These are phyloP conservation scores for Paralinhomoeus sp. DNA, from an alignment of 2,888 invertebrate genomes.

Conservation along the genomic window DNA sequence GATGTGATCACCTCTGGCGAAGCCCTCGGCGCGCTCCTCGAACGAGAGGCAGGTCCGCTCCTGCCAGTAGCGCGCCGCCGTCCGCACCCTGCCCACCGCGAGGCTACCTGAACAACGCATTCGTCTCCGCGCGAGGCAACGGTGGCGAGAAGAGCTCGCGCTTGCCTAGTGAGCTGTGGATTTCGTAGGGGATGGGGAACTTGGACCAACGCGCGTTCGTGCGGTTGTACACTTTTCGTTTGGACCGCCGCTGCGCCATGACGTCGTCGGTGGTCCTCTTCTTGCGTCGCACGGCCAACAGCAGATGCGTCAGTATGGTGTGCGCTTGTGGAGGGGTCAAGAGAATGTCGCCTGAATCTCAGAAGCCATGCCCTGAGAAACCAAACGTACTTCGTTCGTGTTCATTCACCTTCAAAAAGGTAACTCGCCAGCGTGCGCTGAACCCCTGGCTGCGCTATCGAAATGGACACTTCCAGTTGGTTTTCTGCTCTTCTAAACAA, in stretches of 20 bases:
- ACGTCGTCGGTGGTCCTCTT: neutral
- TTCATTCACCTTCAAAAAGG: conserved; percentile 13
- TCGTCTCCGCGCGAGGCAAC: no score
- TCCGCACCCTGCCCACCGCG: neutral
- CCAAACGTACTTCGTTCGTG: no score
- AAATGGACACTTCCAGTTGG: conserved; percentile 14
- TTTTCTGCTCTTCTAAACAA: no score
- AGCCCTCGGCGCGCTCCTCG: conserved; percentile 9
- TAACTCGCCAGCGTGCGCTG: conserved; percentile 14
- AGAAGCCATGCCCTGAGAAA: no score
- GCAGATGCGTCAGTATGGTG: conserved; percentile 11
- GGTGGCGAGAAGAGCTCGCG: neutral
- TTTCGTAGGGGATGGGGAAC: neutral
- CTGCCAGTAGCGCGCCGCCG: conserved; percentile 15
- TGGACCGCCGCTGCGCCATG: neutral
- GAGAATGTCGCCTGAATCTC: conserved; percentile 17
- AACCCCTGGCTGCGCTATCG: conserved; percentile 13
- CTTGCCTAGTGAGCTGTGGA: neutral
- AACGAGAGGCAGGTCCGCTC: conserved; percentile 17
- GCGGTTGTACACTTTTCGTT: neutral
- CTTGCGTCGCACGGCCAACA: neutral
- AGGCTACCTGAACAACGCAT: neutral
- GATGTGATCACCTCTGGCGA: conserved; percentile 14
- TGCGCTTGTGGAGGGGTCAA: conserved; percentile 16
- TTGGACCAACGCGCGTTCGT: neutral